Base-by-base conservation (phyloP, 2,888 invertebrate species). In the Teinopalpus imperialis region DNA sequence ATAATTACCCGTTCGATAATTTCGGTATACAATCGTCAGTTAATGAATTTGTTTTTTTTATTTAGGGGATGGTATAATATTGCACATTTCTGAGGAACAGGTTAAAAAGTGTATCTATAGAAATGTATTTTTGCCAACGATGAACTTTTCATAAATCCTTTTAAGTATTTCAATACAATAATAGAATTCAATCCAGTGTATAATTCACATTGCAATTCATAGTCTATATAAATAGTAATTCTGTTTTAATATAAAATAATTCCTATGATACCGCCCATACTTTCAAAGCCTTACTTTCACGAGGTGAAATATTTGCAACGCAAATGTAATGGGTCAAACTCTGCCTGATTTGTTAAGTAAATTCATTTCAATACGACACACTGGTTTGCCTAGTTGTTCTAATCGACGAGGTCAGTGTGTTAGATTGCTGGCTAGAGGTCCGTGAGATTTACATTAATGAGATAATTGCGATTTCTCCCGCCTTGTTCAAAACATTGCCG, bases 361-460 rank as follows among this genome's bases (percentile, higher is more conserved):
- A 40, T 48, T 40, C 12, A 40, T 48, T 39, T 14, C 10, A 18
- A 49, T 49, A 41, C 40, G 46, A 40, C 41, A 37, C 43, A 46
- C 35, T 43, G 26, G 48, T 49, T 53, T 56, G 56, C 47, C 57
- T 64, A 59, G 61, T 66, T 66, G 61, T 74, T 67, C 63, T 66
- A 66, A 55, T 56, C 49, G 53, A 59, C 58, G 66, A 70, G 85
- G 85, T 87, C 72, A 87, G 82, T 86, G 66, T 83, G 85, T 82
- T 81, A 45, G 75, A 66, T 66, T 65, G 63, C 60, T 58, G 56
- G 64, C 69, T 61, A 62, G 56, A 60, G 57, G 57, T 57, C 56
- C 53, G 54, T 14, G 69, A 69, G 69, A 80, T 82, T 81, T 81
- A 77, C 79, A 81, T 81, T 81, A 81, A 77, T 71, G 76, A 77